Conservation (phyloP, 2,888 invertebrate genomes). For the Notodonta dromedarius region DNA sequence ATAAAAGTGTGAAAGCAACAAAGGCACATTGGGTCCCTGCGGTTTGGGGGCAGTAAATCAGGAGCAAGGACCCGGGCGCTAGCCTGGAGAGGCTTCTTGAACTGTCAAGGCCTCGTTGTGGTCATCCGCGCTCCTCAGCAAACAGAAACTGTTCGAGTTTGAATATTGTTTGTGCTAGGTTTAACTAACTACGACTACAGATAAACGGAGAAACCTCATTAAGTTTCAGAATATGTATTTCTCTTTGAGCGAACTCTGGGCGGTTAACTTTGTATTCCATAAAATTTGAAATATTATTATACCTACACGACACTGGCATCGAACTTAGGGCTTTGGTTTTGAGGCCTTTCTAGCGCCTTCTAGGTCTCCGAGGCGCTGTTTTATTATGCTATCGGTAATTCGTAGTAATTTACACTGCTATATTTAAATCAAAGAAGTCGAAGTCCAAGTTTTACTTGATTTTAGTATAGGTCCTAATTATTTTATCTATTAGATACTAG, state of each 20-base stretch:
- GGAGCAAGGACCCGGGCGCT: conserved; percentile 73
- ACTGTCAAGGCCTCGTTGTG: conserved; percentile 78
- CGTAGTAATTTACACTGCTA: too few relatives aligned
- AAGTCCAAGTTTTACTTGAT: too few relatives aligned
- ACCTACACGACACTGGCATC: too few relatives aligned
- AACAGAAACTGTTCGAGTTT: conserved; percentile 50
- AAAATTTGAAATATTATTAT: too few relatives aligned
- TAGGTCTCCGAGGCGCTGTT: too few relatives aligned
- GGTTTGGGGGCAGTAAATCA: conserved; percentile 81
- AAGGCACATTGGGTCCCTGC: conserved; percentile 80
- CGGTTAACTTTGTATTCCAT: too few relatives aligned
- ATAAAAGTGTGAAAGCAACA: conserved; percentile 78
- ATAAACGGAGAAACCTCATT: neutral
- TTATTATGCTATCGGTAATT: too few relatives aligned
- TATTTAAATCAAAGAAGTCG: too few relatives aligned
- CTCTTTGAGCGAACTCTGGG: too few relatives aligned
- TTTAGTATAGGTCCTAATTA: neutral
- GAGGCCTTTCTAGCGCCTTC: too few relatives aligned
- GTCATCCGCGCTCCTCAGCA: conserved; percentile 66
- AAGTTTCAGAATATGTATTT: too few relatives aligned
- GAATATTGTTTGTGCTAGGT: conserved; percentile 17
- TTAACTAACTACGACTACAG: neutral
- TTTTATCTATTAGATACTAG: conserved; percentile 5
- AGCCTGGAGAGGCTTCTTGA: conserved; percentile 71
- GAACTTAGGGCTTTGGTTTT: too few relatives aligned